phyloP scores from a whole-genome alignment of 2,888 invertebrate genomes.

The Trissoscelio sp. region DNA sequence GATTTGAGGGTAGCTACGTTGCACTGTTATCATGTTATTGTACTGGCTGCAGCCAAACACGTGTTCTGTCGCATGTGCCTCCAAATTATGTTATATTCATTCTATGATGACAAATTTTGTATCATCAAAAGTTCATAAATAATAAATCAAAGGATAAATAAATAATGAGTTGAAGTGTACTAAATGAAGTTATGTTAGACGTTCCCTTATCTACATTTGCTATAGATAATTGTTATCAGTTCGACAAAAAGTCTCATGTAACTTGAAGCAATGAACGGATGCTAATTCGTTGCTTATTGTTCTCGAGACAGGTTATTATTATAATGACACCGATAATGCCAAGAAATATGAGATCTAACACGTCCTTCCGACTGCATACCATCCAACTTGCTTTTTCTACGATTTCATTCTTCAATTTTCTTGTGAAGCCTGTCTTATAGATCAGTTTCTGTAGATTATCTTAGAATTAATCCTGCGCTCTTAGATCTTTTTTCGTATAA shows the following conservation, averaged over 20 bases:
- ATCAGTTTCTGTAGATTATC: no score
- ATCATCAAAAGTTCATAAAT: constrained; percentile 16
- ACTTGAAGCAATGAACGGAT: constrained; percentile 72
- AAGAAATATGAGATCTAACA: constrained; percentile 73
- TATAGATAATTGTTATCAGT: constrained; percentile 77
- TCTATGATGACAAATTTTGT: constrained; percentile 1
- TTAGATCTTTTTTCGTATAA: no score
- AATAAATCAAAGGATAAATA: no score
- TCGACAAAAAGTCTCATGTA: constrained; percentile 73
- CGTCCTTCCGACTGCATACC: constrained; percentile 67
- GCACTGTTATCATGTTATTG: constrained; percentile 73
- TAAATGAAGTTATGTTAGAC: not conserved
- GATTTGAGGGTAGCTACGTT: constrained; percentile 78
- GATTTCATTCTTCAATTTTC: no score
- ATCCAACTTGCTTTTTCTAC: constrained; percentile 18
- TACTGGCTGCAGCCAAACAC: constrained; percentile 54
- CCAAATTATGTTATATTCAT: constrained; percentile 56
- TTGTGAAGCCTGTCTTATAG: no score
- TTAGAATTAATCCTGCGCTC: no score
- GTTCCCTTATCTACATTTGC: constrained; percentile 55
- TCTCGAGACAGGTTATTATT: constrained; percentile 75
- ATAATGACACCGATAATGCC: constrained; percentile 71
- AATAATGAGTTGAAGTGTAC: not conserved
- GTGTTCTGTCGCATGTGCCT: constrained; percentile 52
- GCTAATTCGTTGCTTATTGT: constrained; percentile 74